Conservation (phyloP, 2,113 vertebrate genomes). For the Gavialis gangeticus region DNA sequence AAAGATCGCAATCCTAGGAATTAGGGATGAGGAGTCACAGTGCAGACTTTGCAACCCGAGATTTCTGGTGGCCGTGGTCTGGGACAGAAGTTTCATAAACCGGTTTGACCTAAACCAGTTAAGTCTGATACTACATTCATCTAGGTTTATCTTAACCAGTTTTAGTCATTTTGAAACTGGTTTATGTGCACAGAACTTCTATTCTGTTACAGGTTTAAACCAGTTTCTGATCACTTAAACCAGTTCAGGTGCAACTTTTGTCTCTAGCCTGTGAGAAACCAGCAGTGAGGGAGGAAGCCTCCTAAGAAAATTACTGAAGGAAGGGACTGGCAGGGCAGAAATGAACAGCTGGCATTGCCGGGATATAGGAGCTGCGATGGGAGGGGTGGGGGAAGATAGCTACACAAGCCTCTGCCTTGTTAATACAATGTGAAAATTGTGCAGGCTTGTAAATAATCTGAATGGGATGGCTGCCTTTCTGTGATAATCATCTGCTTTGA, state of each 20-base stretch:
- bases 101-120: too few relatives aligned
- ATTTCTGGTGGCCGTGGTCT: background rate
- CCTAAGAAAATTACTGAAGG: background rate
- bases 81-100: too few relatives aligned
- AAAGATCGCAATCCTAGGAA: background rate
- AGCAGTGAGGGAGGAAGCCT: fast-evolving
- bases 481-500: background rate
- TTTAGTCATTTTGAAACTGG: too few relatives aligned
- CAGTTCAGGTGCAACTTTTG: too few relatives aligned
- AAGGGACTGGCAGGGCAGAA: background rate
- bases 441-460: background rate
- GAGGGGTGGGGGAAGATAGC: background rate
- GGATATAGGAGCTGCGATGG: background rate
- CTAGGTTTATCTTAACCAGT: too few relatives aligned
- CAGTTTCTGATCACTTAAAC: too few relatives aligned
- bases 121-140: too few relatives aligned
- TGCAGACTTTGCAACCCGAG: background rate
- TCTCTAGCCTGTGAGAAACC: background rate
- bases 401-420: fast-evolving
- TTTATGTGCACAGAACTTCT: too few relatives aligned
- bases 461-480: background rate
- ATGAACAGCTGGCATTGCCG: background rate
- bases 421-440: background rate
- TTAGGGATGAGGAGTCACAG: background rate
- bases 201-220: too few relatives aligned